Conservation (phyloP, 1,140 invertebrate genomes). For the Drosophila busckii region DNA sequence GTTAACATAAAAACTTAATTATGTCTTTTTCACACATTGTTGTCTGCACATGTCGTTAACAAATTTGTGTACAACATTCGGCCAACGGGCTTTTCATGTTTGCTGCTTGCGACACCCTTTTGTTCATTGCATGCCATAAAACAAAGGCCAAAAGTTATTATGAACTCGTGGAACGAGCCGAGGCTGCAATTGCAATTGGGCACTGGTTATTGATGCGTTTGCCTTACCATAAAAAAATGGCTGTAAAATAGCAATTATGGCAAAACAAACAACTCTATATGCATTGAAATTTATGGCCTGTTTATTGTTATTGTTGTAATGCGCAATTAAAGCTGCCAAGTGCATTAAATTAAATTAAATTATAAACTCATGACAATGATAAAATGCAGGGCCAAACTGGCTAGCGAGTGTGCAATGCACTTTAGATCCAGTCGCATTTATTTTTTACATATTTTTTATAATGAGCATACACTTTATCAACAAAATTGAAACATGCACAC, state of each 20-base stretch:
- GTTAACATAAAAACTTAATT: conserved; percentile 72
- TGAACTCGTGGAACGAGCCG: conserved; percentile 4
- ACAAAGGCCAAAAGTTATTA: too few relatives aligned
- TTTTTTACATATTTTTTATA: too few relatives aligned
- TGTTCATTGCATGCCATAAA: too few relatives aligned
- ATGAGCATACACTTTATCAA: too few relatives aligned
- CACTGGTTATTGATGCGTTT: conserved; percentile 7
- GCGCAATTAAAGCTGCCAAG: conserved; percentile 69
- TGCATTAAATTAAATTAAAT: conserved; percentile 70
- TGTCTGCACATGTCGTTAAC: conserved; percentile 49
- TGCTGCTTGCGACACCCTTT: too few relatives aligned
- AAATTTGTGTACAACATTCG: conserved; percentile 45
- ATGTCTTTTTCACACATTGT: conserved; percentile 69
- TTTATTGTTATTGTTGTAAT: conserved; percentile 57
- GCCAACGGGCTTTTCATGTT: conserved; percentile 61
- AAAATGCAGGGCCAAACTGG: too few relatives aligned
- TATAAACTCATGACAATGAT: conserved; percentile 32
- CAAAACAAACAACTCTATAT: conserved; percentile 58
- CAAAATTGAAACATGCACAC: too few relatives aligned
- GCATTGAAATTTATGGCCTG: conserved; percentile 66
- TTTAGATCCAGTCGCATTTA: too few relatives aligned
- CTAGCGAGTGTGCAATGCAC: too few relatives aligned
- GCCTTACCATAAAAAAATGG: conserved; percentile 65
- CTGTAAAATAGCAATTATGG: conserved; percentile 69
- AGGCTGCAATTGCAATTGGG: conserved; percentile 25